Conservation (phyloP, 2,888 invertebrate species). For the Netelia inedita region DNA sequence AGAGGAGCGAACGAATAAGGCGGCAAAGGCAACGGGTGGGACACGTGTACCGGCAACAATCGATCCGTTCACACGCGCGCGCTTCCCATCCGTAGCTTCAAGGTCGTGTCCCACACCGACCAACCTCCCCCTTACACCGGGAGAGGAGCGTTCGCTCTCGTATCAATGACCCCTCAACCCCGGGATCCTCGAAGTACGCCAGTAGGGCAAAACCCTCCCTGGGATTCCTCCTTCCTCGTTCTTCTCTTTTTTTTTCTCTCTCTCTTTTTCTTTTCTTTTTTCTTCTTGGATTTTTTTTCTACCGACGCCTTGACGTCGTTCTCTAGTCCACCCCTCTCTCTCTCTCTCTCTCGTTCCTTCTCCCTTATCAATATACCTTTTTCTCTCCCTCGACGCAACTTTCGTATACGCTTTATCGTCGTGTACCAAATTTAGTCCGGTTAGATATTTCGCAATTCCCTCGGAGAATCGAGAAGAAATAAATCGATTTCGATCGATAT, state of each 20-base stretch:
- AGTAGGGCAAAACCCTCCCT: constrained; percentile 80
- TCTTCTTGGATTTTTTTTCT: constrained; percentile 29
- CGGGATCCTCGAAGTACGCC: constrained; percentile 79
- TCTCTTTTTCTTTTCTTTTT: background rate
- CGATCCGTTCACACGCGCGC: constrained; percentile 76
- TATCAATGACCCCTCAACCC: constrained; percentile 83
- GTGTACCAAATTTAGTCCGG: background rate
- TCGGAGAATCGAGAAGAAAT: too few relatives aligned
- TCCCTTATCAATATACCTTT: constrained; percentile 16
- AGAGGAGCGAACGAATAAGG: constrained; percentile 66
- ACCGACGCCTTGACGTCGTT: constrained; percentile 25
- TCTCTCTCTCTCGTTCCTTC: background rate
- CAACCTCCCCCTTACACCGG: constrained; percentile 44
- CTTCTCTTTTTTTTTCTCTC: constrained; percentile 15
- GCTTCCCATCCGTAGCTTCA: constrained; percentile 74
- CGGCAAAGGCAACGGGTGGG: constrained; percentile 69
- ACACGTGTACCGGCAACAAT: constrained; percentile 82
- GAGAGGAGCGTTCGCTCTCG: constrained; percentile 64
- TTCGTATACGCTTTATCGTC: background rate
- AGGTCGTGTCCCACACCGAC: constrained; percentile 80
- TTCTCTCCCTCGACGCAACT: background rate
- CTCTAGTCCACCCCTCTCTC: background rate
- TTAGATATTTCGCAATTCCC: too few relatives aligned
- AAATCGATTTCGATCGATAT: too few relatives aligned
- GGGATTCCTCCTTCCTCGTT: constrained; percentile 35